A percentile compares a stretch with the other conserved stretches of the same genome.
Evolutionary conservation across 2,113 vertebrate genomes (phyloP).

Genomic region (Notiomystis cincta): DNA sequence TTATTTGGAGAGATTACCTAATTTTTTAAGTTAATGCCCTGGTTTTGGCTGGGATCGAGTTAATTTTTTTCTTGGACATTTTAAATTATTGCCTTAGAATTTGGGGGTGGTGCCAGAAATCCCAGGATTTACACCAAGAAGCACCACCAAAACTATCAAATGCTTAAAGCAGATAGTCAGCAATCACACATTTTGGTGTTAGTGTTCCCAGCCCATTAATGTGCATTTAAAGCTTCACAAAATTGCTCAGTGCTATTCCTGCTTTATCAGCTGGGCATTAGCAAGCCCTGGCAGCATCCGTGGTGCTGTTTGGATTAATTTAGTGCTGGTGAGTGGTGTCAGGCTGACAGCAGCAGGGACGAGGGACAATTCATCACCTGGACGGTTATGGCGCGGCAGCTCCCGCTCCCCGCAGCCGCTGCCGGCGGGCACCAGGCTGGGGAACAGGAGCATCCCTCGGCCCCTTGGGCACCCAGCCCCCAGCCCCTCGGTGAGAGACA

Average conservation of each 20-base stretch:
- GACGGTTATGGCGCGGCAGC: neutral
- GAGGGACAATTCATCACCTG: constrained; percentile 14
- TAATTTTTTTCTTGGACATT: neutral
- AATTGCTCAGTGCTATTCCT: neutral
- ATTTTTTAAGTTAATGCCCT: neutral
- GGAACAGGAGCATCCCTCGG: neutral
- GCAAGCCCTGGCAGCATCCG: neutral
- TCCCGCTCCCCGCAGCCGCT: neutral
- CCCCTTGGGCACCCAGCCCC: neutral
- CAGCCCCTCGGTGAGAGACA: neutral
- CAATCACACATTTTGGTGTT: rapidly evolving
- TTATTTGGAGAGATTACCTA: neutral
- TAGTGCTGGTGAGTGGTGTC: neutral
- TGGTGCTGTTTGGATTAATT: constrained; percentile 35
- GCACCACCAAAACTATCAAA: neutral
- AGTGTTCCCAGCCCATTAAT: neutral
- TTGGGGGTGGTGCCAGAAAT: neutral
- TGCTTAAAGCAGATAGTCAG: neutral
- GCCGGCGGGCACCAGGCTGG: neutral
- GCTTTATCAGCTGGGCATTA: neutral
- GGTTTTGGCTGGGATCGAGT: neutral
- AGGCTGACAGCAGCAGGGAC: neutral
- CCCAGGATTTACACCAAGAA: neutral
- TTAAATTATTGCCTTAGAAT: neutral
- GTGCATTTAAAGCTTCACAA: neutral